Evolutionary conservation across 2,888 invertebrate genomes (phyloP).

Genomic region (Cheilosia scutellata): DNA sequence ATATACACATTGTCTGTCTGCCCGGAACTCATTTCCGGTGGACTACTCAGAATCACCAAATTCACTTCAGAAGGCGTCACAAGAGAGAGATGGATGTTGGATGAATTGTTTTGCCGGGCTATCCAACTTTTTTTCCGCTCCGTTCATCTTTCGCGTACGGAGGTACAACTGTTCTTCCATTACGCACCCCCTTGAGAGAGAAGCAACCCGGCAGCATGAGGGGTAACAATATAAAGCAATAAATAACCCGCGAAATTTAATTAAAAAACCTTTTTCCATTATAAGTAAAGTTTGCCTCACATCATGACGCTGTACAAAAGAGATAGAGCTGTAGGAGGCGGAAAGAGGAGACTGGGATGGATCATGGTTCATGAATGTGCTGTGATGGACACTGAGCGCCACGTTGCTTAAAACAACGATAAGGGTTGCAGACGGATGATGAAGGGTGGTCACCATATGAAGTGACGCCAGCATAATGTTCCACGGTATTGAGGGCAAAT

Average conservation of each 20-base stretch:
- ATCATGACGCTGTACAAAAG: constrained; percentile 60
- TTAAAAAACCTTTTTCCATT: constrained; percentile 78
- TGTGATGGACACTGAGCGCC: constrained; percentile 68
- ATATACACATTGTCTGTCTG: constrained; percentile 30
- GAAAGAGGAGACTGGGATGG: constrained; percentile 47
- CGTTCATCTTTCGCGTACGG: constrained; percentile 50
- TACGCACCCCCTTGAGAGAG: constrained; percentile 67
- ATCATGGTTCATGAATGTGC: neutral
- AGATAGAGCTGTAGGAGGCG: constrained; percentile 60
- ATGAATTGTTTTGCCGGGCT: constrained; percentile 63
- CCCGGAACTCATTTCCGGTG: constrained; percentile 50
- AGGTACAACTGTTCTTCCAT: constrained; percentile 64
- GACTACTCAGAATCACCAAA: constrained; percentile 54
- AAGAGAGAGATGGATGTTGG: constrained; percentile 52
- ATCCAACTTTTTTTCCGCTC: constrained; percentile 36
- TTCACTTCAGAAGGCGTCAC: constrained; percentile 57
- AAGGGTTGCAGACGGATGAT: constrained; percentile 72
- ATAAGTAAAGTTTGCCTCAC: constrained; percentile 76
- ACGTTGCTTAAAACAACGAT: constrained; percentile 45
- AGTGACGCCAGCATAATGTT: constrained; percentile 61
- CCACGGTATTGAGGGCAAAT: constrained; percentile 35
- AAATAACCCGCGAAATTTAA: constrained; percentile 79
- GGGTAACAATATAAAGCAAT: constrained; percentile 77
- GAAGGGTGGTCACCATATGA: constrained; percentile 64
- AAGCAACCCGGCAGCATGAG: constrained; percentile 32